Percentiles rank a stretch among this genome's conserved stretches.
phyloP scores from a whole-genome alignment of 2,113 vertebrate species.

The Triplophysa siluroides region DNA sequence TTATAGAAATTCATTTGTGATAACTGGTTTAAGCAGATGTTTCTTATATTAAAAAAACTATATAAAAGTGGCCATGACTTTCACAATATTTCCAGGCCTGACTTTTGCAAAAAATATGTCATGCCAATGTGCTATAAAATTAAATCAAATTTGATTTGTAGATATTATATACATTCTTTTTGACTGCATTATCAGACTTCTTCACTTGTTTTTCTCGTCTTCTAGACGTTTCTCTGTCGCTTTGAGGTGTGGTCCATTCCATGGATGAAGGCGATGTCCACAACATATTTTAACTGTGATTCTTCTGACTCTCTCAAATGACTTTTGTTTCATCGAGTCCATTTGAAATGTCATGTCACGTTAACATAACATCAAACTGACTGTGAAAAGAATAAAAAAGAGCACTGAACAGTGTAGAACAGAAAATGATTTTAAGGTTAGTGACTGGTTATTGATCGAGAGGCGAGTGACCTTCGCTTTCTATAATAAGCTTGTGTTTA shows the following conservation, averaged over 20 bases:
- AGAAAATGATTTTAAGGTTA: neutral
- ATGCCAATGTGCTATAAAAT: too few relatives aligned
- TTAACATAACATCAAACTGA: neutral
- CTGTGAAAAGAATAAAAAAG: neutral
- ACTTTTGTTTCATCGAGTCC: neutral
- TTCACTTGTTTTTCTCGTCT: slow-evolving; percentile 35
- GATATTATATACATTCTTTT: neutral
- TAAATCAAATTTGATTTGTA: too few relatives aligned
- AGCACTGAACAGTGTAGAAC: neutral
- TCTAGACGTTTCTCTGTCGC: slow-evolving; percentile 68
- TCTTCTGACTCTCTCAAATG: slow-evolving; percentile 24
- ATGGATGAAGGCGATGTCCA: slow-evolving; percentile 58
- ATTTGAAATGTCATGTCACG: neutral
- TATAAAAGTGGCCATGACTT: too few relatives aligned
- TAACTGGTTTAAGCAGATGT: too few relatives aligned
- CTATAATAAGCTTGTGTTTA: neutral
- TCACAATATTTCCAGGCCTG: too few relatives aligned
- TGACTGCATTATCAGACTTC: neutral
- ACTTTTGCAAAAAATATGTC: too few relatives aligned
- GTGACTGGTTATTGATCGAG: neutral
- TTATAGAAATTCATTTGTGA: too few relatives aligned
- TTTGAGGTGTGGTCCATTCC: slow-evolving; percentile 65
- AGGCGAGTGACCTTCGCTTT: slow-evolving; percentile 5
- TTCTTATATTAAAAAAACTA: too few relatives aligned
- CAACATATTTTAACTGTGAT: slow-evolving; percentile 53